Evolutionary conservation across 2,888 invertebrate genomes (phyloP), one percentile per base, ranked within the genome.

Genomic region (Polydesmus complanatus): DNA sequence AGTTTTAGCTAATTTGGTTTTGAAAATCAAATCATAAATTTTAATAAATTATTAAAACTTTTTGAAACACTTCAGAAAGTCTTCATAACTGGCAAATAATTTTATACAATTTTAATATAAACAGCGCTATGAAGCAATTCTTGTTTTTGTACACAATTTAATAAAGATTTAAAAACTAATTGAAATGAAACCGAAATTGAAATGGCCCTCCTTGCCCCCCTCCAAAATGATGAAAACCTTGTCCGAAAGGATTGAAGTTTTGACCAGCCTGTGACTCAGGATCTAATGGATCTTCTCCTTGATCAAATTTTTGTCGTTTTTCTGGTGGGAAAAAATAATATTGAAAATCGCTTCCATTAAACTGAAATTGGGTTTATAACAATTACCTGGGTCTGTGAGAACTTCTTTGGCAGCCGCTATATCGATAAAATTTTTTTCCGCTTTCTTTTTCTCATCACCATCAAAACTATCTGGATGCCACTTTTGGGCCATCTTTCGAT

Each of bases 361-460:
- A n/a, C n/a, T n/a, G n/a, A n/a, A 25, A 22, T 22, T 11, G 27
- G 23, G n/a, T 27, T 56, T 3, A 8, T 11, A 25, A 21, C 11
- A 53, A 8, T 23, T 68, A 80, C 80, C 80, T 68, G 79, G 78
- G 74, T 84, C 80, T 51, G 81, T 78, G 18, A 84, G 75, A 21
- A 94, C 95, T 80, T 98, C 98, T 76, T 99, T 99, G 59, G 98
- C 98, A 50, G 96, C 92, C 1, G 97, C 98, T 70, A 98, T 87
- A 74, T 98, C 97, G 65, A 98, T 95, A 73, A 98, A 98, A 77
- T 88, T 94, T 76, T 94, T 94, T 75, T 98, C 90, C 0, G 98
- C 98, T 57, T 84, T 78, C 72, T 93, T 89, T 78, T 96, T 96
- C 73, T 92, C 91, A 25, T 73, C 74, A 14, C 83, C 86, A 56